Evolutionary conservation across 2,797 vertebrate genomes (phyloP).

Genomic region (Characodon lateralis): DNA sequence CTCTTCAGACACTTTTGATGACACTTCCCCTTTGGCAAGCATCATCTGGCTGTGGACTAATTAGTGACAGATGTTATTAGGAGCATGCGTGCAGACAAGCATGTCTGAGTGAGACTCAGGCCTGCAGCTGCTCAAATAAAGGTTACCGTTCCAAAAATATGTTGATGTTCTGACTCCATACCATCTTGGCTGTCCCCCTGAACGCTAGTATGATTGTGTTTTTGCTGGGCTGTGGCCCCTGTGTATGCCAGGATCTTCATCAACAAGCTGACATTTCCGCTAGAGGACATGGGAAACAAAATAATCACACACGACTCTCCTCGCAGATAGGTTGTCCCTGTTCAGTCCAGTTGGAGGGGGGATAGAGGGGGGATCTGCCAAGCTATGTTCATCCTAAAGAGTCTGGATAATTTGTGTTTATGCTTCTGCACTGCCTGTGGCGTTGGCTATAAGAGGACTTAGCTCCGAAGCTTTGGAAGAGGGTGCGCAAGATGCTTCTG

Average conservation of each 20-base stretch:
- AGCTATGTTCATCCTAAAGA: constrained; percentile 33
- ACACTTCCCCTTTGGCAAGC: constrained; percentile 45
- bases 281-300: constrained; percentile 39
- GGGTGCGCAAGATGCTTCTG: constrained; percentile 30
- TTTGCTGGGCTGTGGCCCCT: constrained; percentile 16
- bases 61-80: constrained; percentile 70
- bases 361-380: constrained; percentile 31
- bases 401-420: constrained; percentile 43
- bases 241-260: constrained; percentile 53
- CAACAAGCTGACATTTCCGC: constrained; percentile 61
- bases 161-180: constrained; percentile 56
- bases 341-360: constrained; percentile 33
- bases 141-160: constrained; percentile 76
- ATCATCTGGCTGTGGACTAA: constrained; percentile 69
- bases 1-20: constrained; percentile 50
- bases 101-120: constrained; percentile 25
- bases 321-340: constrained; percentile 17
- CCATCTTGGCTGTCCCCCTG: constrained; percentile 39
- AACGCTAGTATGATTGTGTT: constrained; percentile 21
- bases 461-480: constrained; percentile 45
- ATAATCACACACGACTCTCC: constrained; percentile 39
- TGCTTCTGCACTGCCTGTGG: constrained; percentile 43
- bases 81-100: constrained; percentile 30
- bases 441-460: constrained; percentile 50
- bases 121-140: constrained; percentile 66